Base-by-base conservation (phyloP, 2,113 vertebrate genomes). In the Hylia prasina region DNA sequence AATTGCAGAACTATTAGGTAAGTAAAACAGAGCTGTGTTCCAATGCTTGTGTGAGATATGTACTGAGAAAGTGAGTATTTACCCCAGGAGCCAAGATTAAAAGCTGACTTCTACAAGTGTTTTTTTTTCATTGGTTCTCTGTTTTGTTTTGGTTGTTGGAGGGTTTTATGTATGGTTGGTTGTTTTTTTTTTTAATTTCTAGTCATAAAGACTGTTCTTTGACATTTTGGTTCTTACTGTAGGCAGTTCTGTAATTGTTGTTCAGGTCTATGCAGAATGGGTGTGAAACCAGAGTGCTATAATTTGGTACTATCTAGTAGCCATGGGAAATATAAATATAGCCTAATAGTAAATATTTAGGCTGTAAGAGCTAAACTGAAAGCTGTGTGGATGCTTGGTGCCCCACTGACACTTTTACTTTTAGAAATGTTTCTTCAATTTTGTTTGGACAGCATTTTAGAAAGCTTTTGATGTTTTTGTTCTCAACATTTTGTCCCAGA, bases 1-100 rank as follows among this genome's bases (percentile, higher is more conserved):
- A 82, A 99, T 99, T 95, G 98, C 99, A 11, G 99, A 99, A 72
- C 98, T 99, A 3, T 84, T 99, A 6, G 99, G 99, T 99, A 96
- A 98, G 98, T 89, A 81, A 92, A 68, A 75, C 3, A 48, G 48
- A 78, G 23, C 37, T 61, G 9, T 48, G 9, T 30, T 83, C 19
- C 22, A 51, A 28, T 72, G 68, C 19, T 80, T 63, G 5, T 24
- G 28, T 40, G 69, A 70, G 42, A 27, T 4, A n/a, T 3, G 7
- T 44, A 19, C 30, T 84, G 30, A 66, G 48, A 81, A 80, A 57
- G 11, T 42, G 30, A 48, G 20, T 40, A 5, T 28, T 71, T 85
- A 39, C n/a, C 65, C 53, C 35, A 81, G 44, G 14, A 61, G 40
- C 50, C 27, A 37, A 60, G 65, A 61, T 21, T 66, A n/a, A 94